phyloP scores from a whole-genome alignment of 2,888 invertebrate genomes.

The Lamellibrachia satsuma region DNA sequence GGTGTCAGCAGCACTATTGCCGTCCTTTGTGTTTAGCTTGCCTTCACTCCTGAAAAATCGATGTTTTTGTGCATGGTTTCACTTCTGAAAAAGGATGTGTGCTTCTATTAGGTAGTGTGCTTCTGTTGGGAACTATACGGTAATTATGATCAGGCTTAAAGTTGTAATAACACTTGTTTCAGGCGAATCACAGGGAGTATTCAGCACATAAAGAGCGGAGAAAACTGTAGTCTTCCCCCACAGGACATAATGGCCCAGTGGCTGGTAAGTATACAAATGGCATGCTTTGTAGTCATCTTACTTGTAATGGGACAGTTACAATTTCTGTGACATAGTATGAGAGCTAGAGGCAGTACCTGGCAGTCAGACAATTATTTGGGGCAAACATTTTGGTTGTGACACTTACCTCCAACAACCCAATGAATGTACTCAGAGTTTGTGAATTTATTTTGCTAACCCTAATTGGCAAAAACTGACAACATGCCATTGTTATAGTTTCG shows the following conservation, averaged over 20 bases:
- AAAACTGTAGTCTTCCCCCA: slow-evolving; percentile 36
- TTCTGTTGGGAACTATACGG: too few relatives aligned
- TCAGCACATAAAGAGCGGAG: not conserved
- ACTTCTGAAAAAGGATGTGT: too few relatives aligned
- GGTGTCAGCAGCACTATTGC: too few relatives aligned
- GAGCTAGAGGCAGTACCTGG: too few relatives aligned
- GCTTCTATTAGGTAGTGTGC: too few relatives aligned
- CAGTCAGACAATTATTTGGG: not conserved
- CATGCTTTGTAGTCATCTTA: not conserved
- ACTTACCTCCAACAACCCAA: not conserved
- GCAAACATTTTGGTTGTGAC: not conserved
- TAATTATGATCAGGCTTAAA: not conserved
- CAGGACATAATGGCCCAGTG: slow-evolving; percentile 40
- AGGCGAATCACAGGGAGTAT: not conserved
- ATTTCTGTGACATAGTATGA: too few relatives aligned
- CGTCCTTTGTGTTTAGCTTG: too few relatives aligned
- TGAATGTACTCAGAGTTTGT: not conserved
- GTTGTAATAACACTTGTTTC: not conserved
- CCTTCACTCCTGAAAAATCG: too few relatives aligned
- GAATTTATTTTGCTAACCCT: not conserved
- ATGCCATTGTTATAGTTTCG: not conserved
- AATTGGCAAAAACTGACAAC: not conserved
- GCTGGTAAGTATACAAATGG: slow-evolving; percentile 38
- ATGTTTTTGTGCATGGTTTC: too few relatives aligned
- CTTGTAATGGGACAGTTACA: not conserved